A percentile compares a stretch with the other conserved stretches of the same genome.
These are phyloP conservation scores for Dione juno DNA, from an alignment of 2,888 invertebrate species.

Conservation along the genomic window DNA sequence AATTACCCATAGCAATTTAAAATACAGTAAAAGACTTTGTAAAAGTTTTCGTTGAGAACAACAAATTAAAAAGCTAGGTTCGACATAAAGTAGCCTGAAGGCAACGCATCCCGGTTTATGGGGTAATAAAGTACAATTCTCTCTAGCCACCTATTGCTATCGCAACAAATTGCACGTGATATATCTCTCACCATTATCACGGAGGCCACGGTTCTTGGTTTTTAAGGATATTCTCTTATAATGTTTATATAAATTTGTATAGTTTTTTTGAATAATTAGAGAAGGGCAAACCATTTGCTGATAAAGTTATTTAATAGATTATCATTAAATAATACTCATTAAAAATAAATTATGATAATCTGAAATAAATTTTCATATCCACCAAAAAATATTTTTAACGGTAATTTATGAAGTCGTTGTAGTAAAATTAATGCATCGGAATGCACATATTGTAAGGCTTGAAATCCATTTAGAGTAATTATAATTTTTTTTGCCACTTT, in stretches of 20 bases:
- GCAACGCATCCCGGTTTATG: constrained; percentile 60
- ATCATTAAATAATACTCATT: no score
- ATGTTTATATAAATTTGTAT: no score
- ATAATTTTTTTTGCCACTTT: no score
- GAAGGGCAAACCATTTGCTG: no score
- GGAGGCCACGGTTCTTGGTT: constrained; percentile 45
- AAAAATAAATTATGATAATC: no score
- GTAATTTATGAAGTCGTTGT: neutral
- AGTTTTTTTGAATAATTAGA: no score
- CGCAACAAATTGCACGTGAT: constrained; percentile 81
- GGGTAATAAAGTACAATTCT: constrained; percentile 73
- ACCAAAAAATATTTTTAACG: no score
- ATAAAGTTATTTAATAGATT: no score
- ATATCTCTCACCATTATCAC: constrained; percentile 65
- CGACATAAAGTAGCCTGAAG: constrained; percentile 38
- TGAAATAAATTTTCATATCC: no score
- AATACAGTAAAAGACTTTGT: neutral
- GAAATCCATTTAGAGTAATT: no score
- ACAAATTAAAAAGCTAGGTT: constrained; percentile 38
- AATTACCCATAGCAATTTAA: neutral
- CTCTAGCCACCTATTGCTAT: constrained; percentile 69
- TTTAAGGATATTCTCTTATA: constrained; percentile 36
- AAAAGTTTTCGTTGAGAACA: constrained; percentile 5
- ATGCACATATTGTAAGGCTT: no score
- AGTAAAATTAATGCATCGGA: no score